These are phyloP conservation scores for Ictalurus furcatus DNA, from an alignment of 2,113 vertebrate genomes.

Conservation along the genomic window DNA sequence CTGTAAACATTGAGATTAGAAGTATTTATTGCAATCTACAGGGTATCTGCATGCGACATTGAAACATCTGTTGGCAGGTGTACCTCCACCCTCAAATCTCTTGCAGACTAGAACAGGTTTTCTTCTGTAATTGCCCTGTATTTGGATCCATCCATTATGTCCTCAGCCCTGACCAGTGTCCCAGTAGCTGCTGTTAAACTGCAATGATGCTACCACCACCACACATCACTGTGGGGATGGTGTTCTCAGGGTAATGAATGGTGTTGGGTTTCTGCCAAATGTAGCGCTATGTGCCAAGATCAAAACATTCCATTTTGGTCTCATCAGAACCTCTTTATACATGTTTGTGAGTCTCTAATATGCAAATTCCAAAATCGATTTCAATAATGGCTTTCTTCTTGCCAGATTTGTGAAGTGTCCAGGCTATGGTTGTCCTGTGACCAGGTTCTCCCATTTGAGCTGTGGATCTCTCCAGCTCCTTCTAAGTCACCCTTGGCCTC, in stretches of 20 bases:
- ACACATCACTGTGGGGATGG: not conserved
- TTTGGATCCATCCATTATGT: not conserved
- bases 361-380: no score
- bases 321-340: not conserved
- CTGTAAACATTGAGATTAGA: not conserved
- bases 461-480: no score
- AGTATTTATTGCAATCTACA: not conserved
- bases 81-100: no score
- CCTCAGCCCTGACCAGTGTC: not conserved
- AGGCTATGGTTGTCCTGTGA: no score
- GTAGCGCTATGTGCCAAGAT: not conserved
- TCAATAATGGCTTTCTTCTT: no score
- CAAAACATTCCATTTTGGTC: not conserved
- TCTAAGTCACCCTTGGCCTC: no score
- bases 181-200: not conserved
- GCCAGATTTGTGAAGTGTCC: no score
- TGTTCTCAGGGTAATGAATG: not conserved
- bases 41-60: not conserved
- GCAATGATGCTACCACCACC: not conserved
- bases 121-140: not conserved
- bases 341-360: not conserved
- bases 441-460: no score
- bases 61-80: no score
- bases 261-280: not conserved
- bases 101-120: not conserved